These are phyloP conservation scores for Piliocolobus tephrosceles DNA, from an alignment of 2,113 vertebrate species.

Conservation along the genomic window DNA sequence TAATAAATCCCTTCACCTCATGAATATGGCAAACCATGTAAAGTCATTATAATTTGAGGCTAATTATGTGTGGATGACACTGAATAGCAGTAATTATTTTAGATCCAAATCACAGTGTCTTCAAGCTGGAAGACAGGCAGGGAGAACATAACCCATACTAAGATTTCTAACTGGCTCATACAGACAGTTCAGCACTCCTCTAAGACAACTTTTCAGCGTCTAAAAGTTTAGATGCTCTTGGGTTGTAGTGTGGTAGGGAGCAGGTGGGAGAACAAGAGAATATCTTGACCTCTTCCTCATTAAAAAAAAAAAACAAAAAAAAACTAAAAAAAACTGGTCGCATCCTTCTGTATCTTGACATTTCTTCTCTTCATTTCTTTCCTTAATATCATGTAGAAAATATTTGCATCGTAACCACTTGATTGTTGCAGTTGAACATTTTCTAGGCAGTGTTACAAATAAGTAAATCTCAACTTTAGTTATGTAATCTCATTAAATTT, in stretches of 20 bases:
- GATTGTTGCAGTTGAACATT: neutral
- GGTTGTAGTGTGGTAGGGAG: neutral
- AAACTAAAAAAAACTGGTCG: neutral
- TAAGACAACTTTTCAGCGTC: neutral
- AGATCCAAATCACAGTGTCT: slow-evolving; percentile 59
- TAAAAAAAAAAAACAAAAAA: neutral
- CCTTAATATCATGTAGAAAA: neutral
- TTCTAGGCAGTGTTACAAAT: neutral
- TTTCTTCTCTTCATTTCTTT: neutral
- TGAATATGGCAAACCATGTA: slow-evolving; percentile 47
- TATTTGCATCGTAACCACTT: neutral
- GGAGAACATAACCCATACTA: neutral
- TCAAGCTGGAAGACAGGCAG: slow-evolving; percentile 34
- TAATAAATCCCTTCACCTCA: slow-evolving; percentile 62
- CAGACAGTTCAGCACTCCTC: neutral
- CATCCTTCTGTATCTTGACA: neutral
- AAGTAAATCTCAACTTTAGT: neutral
- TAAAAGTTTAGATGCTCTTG: neutral
- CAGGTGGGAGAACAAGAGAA: accelerated
- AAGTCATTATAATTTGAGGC: slow-evolving; percentile 67
- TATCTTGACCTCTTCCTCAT: neutral
- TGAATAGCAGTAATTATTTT: slow-evolving; percentile 65
- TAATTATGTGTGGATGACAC: slow-evolving; percentile 65
- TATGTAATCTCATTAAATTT: neutral
- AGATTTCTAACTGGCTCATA: slow-evolving; percentile 25